Conservation (phyloP, 2,888 invertebrate species). For the Dolichomitus sp. region DNA sequence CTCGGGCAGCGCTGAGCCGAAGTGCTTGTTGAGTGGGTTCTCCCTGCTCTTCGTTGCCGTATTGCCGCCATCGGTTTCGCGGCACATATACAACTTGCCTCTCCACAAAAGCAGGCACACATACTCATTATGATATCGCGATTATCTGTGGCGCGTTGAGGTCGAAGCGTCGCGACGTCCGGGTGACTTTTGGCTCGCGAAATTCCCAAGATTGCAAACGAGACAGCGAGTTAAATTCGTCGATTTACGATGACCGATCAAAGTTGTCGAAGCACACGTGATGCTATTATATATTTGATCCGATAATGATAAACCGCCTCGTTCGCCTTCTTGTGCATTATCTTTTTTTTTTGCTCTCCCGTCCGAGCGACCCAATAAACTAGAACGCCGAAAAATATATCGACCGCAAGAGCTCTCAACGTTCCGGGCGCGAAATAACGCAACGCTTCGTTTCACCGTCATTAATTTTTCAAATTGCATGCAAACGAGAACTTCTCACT, state of each 20-base stretch:
- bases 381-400: neutral
- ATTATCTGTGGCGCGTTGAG: slow-evolving; percentile 64
- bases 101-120: slow-evolving; percentile 42
- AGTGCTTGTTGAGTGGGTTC: slow-evolving; percentile 55
- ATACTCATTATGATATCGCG: slow-evolving; percentile 72
- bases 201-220: slow-evolving; percentile 18
- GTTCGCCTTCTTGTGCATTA: neutral
- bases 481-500: slow-evolving; percentile 9
- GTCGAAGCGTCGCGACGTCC: slow-evolving; percentile 38
- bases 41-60: slow-evolving; percentile 42
- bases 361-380: slow-evolving; percentile 7
- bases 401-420: neutral
- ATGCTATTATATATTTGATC: slow-evolving; percentile 7
- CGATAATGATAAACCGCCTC: slow-evolving; percentile 14
- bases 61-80: slow-evolving; percentile 37
- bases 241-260: slow-evolving; percentile 15
- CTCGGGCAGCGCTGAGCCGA: slow-evolving; percentile 63
- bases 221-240: neutral
- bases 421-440: neutral
- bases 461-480: slow-evolving; percentile 42
- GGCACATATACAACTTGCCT: neutral
- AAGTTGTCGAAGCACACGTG: slow-evolving; percentile 16
- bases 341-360: neutral
- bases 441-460: slow-evolving; percentile 22
- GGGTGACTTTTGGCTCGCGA: slow-evolving; percentile 34